A percentile compares a stretch with the other conserved stretches of the same genome.
Conservation (phyloP, 1,140 invertebrate species). For the Phthorimaea operculella region DNA sequence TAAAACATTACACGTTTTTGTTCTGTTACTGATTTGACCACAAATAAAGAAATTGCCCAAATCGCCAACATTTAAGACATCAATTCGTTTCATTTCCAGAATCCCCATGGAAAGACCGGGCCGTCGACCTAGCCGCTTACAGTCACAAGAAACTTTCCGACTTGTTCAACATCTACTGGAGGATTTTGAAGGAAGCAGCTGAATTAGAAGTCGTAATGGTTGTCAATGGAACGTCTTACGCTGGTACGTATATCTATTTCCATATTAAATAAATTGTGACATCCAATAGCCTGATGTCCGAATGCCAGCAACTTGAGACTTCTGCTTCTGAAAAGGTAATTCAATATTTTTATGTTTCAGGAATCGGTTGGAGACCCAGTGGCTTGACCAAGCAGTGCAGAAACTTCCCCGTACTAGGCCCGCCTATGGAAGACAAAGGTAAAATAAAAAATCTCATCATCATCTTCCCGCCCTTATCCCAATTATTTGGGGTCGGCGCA, state of each 20-base stretch:
- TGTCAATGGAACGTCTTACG: constrained; percentile 86
- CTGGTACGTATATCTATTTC: constrained; percentile 60
- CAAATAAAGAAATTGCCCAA: too few relatives aligned
- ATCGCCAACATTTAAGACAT: too few relatives aligned
- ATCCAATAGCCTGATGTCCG: too few relatives aligned
- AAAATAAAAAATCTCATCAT: constrained; percentile 15
- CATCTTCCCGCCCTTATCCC: too few relatives aligned
- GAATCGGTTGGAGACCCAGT: constrained; percentile 68
- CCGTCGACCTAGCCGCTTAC: constrained; percentile 66
- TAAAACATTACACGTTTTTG: too few relatives aligned
- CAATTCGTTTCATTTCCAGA: constrained; percentile 25
- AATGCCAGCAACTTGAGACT: too few relatives aligned
- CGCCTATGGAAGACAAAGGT: constrained; percentile 42
- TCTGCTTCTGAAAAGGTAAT: too few relatives aligned
- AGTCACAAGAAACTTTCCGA: constrained; percentile 76
- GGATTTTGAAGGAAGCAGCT: constrained; percentile 79
- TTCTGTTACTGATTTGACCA: too few relatives aligned
- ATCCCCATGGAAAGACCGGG: constrained; percentile 57
- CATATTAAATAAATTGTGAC: not conserved
- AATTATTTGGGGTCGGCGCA: too few relatives aligned
- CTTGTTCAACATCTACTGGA: constrained; percentile 84
- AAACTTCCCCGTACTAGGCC: constrained; percentile 78
- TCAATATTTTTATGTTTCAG: constrained; percentile 12
- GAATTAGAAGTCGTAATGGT: constrained; percentile 88
- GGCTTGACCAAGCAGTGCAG: constrained; percentile 78